Conservation (phyloP, 2,888 invertebrate species). For the Tiphia femorata region DNA sequence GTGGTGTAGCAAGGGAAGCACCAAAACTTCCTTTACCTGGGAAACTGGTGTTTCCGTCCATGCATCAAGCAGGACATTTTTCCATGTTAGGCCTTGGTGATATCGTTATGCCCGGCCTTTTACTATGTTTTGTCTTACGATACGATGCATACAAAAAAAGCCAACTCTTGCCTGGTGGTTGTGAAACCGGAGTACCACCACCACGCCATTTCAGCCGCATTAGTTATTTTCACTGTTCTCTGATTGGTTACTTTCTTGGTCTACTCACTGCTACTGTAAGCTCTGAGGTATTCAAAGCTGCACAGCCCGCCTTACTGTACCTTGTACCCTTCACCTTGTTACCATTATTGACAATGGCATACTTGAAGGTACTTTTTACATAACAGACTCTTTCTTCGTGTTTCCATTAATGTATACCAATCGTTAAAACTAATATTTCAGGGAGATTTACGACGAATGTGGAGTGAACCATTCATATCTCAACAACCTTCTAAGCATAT, state of each 20-base stretch:
- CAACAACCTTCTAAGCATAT: constrained; percentile 85
- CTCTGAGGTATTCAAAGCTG: constrained; percentile 97
- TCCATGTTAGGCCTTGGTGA: constrained; percentile 93
- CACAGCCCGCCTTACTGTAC: constrained; percentile 96
- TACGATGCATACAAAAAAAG: constrained; percentile 98
- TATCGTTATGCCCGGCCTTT: constrained; percentile 94
- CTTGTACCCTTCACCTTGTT: constrained; percentile 97
- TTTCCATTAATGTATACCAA: background rate
- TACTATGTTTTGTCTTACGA: constrained; percentile 95
- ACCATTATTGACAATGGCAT: constrained; percentile 97
- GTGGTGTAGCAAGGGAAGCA: constrained; percentile 90
- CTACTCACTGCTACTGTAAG: constrained; percentile 97
- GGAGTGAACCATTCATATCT: constrained; percentile 95
- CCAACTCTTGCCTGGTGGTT: constrained; percentile 75
- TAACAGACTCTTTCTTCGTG: background rate
- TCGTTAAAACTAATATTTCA: constrained; percentile 67
- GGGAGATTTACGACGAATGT: constrained; percentile 98
- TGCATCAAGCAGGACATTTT: constrained; percentile 96
- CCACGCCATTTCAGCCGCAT: constrained; percentile 72
- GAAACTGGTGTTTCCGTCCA: constrained; percentile 96
- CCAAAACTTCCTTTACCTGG: constrained; percentile 97
- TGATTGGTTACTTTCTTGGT: constrained; percentile 97
- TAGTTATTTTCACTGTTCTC: constrained; percentile 98
- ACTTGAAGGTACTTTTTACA: constrained; percentile 82
- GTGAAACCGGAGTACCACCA: constrained; percentile 75